These are phyloP conservation scores for Colletes collaris DNA, from an alignment of 2,888 invertebrate genomes.

Conservation along the genomic window DNA sequence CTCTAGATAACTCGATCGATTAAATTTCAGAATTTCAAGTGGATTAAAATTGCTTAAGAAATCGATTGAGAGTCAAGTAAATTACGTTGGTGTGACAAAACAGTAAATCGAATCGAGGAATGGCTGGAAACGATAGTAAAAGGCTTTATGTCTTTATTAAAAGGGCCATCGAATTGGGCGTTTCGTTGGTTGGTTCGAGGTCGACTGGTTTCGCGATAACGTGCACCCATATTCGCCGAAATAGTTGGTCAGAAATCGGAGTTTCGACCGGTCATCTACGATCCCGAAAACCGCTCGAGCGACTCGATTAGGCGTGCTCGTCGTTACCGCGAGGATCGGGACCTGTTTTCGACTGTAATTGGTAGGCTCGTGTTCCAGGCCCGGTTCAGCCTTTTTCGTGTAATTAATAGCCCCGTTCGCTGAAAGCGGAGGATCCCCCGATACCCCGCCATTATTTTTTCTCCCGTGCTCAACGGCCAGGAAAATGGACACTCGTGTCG, in stretches of 20 bases:
- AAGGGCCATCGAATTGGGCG: constrained; percentile 12
- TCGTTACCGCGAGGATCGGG: constrained; percentile 27
- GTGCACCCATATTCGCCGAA: constrained; percentile 37
- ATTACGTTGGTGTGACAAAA: not conserved
- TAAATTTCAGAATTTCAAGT: too few species aligned
- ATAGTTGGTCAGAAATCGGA: constrained; percentile 15
- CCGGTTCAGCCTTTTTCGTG: constrained; percentile 66
- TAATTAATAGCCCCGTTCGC: constrained; percentile 80
- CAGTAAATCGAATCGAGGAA: constrained; percentile 19
- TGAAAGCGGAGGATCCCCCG: constrained; percentile 14
- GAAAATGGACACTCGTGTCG: not conserved
- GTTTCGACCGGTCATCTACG: constrained; percentile 9
- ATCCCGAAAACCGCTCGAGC: not conserved
- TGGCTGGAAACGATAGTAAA: constrained; percentile 14
- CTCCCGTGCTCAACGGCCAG: too few species aligned
- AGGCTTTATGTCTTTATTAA: constrained; percentile 44
- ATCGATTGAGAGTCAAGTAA: too few species aligned
- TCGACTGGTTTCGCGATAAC: constrained; percentile 44
- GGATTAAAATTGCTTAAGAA: too few species aligned
- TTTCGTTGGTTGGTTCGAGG: constrained; percentile 17
- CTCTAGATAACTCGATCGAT: too few species aligned
- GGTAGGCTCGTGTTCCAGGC: constrained; percentile 79
- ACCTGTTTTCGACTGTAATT: constrained; percentile 75
- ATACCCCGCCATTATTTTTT: not conserved
- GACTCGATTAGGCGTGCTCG: not conserved